These are phyloP conservation scores for Argentina silus DNA, from an alignment of 2,797 vertebrate species.

Conservation along the genomic window DNA sequence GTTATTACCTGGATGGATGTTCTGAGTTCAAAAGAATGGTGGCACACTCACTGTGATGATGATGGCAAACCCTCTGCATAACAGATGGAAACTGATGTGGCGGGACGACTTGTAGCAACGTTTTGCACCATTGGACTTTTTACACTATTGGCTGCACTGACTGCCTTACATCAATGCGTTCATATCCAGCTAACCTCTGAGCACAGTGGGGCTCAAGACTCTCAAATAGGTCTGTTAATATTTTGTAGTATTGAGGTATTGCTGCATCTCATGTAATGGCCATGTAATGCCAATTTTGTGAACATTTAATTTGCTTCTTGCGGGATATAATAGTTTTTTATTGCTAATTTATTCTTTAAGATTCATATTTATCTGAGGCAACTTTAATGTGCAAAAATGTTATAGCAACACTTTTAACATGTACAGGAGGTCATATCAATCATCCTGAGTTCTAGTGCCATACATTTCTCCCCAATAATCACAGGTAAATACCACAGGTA, in stretches of 20 bases:
- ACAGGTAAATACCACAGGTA: slow-evolving; percentile 9
- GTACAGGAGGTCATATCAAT: slow-evolving; percentile 37
- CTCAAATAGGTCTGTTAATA: slow-evolving; percentile 31
- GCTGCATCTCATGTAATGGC: slow-evolving; percentile 33
- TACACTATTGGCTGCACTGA: slow-evolving; percentile 61
- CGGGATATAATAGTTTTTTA: slow-evolving; percentile 57
- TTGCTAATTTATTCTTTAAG: slow-evolving; percentile 41
- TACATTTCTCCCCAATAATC: slow-evolving; percentile 54
- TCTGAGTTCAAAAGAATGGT: slow-evolving; percentile 46
- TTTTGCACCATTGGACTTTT: slow-evolving; percentile 57
- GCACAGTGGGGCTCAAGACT: slow-evolving; percentile 43
- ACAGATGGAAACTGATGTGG: slow-evolving; percentile 56
- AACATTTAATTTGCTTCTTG: slow-evolving; percentile 58
- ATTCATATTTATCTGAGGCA: slow-evolving; percentile 46
- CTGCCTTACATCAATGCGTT: slow-evolving; percentile 63
- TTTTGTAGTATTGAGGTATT: slow-evolving; percentile 37
- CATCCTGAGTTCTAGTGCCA: slow-evolving; percentile 67
- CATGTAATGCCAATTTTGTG: slow-evolving; percentile 31
- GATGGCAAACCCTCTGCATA: slow-evolving; percentile 55
- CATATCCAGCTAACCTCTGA: slow-evolving; percentile 67
- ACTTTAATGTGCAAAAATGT: slow-evolving; percentile 42
- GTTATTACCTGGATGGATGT: slow-evolving; percentile 28
- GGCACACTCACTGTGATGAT: slow-evolving; percentile 65
- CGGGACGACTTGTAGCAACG: slow-evolving; percentile 59
- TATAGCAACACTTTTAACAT: neutral